These are phyloP conservation scores for Megaustenia siamemsis DNA, from an alignment of 2,888 invertebrate species.

Conservation along the genomic window DNA sequence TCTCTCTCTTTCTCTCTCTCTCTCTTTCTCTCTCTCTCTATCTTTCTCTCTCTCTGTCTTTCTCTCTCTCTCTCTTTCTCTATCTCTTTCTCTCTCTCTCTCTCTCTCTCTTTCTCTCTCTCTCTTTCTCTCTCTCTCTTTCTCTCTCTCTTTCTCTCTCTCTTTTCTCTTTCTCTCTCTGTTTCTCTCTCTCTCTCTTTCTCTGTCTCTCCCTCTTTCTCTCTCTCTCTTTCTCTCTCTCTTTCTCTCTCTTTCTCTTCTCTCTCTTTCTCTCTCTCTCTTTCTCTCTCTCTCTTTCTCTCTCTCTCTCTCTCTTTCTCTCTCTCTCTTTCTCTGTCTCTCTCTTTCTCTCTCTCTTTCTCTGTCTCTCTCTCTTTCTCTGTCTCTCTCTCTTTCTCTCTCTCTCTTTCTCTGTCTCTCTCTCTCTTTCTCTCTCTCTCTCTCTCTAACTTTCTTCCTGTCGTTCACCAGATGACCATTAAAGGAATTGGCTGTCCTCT, in stretches of 20 bases:
- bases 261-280: background rate
- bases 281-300: background rate
- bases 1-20: background rate
- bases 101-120: slow-evolving; percentile 26
- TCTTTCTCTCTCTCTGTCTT: slow-evolving; percentile 25
- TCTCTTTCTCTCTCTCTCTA: background rate
- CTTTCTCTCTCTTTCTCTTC: background rate
- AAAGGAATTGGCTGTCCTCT: too few relatives aligned
- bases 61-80: slow-evolving; percentile 18
- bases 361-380: background rate
- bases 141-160: background rate
- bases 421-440: background rate
- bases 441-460: too few relatives aligned
- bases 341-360: slow-evolving; percentile 10
- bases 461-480: too few relatives aligned
- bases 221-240: background rate
- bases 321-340: background rate
- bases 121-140: slow-evolving; percentile 25
- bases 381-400: background rate
- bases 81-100: slow-evolving; percentile 16
- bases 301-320: background rate
- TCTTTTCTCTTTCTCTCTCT: background rate
- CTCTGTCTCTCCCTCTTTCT: background rate
- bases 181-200: background rate
- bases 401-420: background rate